Evolutionary conservation across 2,113 vertebrate species (phyloP), one percentile per base, ranked within the genome.

Genomic region (Gavia stellata): DNA sequence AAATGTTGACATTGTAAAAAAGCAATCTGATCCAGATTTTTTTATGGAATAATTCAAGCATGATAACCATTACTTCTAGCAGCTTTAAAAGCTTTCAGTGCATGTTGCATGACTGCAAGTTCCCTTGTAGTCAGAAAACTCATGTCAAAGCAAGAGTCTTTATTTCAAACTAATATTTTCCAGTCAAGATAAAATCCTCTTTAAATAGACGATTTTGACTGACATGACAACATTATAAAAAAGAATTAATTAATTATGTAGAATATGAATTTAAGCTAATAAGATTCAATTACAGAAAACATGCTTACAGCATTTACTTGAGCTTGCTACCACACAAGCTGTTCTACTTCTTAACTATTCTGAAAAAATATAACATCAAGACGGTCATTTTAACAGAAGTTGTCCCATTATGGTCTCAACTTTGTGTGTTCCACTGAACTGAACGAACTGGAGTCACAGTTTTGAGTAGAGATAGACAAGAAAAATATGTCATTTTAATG

Each of bases 201-300:
- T 74, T n/a, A n/a, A 96, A 92, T 66, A 91, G 77, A 87, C 58
- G 3, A 38, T 70, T 93, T 90, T 81, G 68, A 90, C 61, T 81
- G 71, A 90, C 81, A 79, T 1, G 13, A 81, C 53, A 65, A 90
- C 40, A 81, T 21, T 71, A 49, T 65, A 55, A 96, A 88, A 93
- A 94, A 56, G 31, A 88, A 67, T 88, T 90, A 29, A 73, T 94
- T 91, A 94, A 96, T 94, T 94, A 92, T 72, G 73, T 92, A 14
- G 7, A 89, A 75, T 82, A 89, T 92, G 80, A 95, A 92, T 92
- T 85, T 84, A 89, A 94, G 70, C 47, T 94, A 97, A 92, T 95
- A 96, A 88, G 86, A 93, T 87, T 91, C 88, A 86, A 74, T 89
- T 93, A 93, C 68, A 96, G 83, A 92, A 92, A 96, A 92, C 47